Conservation (phyloP, 2,888 invertebrate species). For the Lasiommata megera region DNA sequence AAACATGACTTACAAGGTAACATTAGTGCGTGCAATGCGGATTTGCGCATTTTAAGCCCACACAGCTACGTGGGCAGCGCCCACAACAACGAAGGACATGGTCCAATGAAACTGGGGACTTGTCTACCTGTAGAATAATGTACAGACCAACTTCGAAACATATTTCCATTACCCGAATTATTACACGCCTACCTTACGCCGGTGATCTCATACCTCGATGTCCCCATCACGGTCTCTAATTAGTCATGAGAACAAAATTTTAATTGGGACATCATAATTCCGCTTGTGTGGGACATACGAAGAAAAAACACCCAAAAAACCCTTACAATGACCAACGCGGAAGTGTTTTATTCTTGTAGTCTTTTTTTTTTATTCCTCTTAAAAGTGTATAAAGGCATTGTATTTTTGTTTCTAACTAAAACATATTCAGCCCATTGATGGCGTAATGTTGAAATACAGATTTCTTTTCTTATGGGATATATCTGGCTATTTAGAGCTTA, state of each 20-base stretch:
- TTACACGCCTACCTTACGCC: constrained; percentile 37
- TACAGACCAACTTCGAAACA: constrained; percentile 3
- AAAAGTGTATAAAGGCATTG: too few relatives aligned
- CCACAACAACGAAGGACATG: constrained; percentile 44
- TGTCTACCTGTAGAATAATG: constrained; percentile 13
- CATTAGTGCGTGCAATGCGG: constrained; percentile 62
- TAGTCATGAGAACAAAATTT: constrained; percentile 48
- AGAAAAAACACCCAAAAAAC: constrained; percentile 39
- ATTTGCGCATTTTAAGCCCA: constrained; percentile 60
- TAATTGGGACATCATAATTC: constrained; percentile 52
- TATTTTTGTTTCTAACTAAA: too few relatives aligned
- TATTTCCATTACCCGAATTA: constrained; percentile 22
- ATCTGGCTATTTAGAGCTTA: too few relatives aligned
- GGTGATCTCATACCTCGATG: constrained; percentile 62
- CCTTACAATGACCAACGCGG: constrained; percentile 27
- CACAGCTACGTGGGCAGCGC: constrained; percentile 46
- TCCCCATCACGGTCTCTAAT: constrained; percentile 57
- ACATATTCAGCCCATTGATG: too few relatives aligned
- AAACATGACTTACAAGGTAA: constrained; percentile 47
- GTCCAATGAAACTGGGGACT: constrained; percentile 31
- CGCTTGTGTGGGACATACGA: constrained; percentile 15
- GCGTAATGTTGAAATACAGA: too few relatives aligned
- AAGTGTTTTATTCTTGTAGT: constrained; percentile 18
- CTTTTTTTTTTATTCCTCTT: too few relatives aligned
- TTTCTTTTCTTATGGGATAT: too few relatives aligned